A percentile compares a stretch with the other conserved stretches of the same genome.
These are phyloP conservation scores for Anolis carolinensis DNA, from an alignment of 2,113 vertebrate species.

Conservation along the genomic window DNA sequence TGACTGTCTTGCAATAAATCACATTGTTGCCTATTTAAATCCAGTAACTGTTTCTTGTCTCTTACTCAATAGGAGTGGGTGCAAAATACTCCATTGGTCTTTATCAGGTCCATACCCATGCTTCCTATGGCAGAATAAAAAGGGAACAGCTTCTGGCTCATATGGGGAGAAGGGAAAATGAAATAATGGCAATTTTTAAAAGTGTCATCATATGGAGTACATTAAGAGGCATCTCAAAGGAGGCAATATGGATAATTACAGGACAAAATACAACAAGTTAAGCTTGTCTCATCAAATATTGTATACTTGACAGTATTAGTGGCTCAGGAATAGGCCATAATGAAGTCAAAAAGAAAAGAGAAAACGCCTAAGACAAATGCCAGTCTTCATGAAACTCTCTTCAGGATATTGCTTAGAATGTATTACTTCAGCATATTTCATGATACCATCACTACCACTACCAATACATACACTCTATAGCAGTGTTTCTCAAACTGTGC, in stretches of 20 bases:
- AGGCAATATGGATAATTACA: constrained; percentile 67
- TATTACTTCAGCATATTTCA: background rate
- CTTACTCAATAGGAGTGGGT: background rate
- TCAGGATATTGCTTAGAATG: background rate
- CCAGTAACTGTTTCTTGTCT: too few species aligned
- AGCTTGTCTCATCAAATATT: constrained; percentile 54
- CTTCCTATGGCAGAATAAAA: background rate
- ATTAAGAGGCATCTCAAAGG: constrained; percentile 43
- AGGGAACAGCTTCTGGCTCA: background rate
- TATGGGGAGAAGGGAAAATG: background rate
- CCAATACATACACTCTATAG: background rate
- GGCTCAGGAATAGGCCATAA: constrained; percentile 43
- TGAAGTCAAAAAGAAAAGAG: constrained; percentile 36
- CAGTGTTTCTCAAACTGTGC: too few species aligned
- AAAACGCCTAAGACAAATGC: background rate
- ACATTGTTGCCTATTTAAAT: too few species aligned
- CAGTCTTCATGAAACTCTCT: background rate
- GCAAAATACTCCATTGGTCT: background rate
- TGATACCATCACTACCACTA: background rate
- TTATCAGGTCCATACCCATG: background rate
- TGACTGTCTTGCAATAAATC: too few species aligned
- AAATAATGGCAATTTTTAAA: constrained; percentile 2
- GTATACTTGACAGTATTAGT: constrained; percentile 34
- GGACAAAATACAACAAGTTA: constrained; percentile 58
- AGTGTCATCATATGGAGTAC: background rate